Percentiles rank a stretch among this genome's conserved stretches.
Evolutionary conservation across 92 coral and sea anemone genomes (phyloP).

Genomic region (Phenganax stokvisi): DNA sequence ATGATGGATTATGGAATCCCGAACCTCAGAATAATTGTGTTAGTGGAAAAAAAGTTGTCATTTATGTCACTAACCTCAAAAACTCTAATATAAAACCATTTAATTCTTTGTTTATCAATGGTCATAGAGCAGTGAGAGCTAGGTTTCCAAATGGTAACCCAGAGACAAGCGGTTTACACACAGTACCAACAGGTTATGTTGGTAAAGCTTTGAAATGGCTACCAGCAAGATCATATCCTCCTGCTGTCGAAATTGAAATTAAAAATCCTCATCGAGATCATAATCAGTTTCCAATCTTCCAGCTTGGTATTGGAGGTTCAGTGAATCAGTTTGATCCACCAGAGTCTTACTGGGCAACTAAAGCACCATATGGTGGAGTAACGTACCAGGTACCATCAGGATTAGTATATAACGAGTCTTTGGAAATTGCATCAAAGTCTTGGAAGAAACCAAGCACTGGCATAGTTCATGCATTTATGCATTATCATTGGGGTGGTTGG

Average conservation of each 20-base stretch:
- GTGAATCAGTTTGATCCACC: conserved; percentile 37
- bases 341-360: conserved; percentile 35
- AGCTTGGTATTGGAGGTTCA: conserved; percentile 35
- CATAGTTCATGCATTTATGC: conserved; percentile 37
- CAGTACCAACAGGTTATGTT: conserved; percentile 37
- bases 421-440: conserved; percentile 12
- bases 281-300: conserved; percentile 33
- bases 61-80: conserved; percentile 24
- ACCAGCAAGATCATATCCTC: conserved; percentile 26
- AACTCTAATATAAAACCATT: conserved; percentile 17
- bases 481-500: conserved; percentile 44
- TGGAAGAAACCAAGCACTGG: conserved; percentile 38
- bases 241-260: conserved; percentile 30
- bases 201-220: conserved; percentile 24
- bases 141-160: conserved; percentile 41
- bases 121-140: conserved; percentile 42
- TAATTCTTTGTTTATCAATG: conserved; percentile 33
- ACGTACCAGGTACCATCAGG: conserved; percentile 37
- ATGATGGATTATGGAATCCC: conserved; percentile 36
- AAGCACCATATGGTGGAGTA: conserved; percentile 21
- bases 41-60: conserved; percentile 34
- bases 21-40: conserved; percentile 38
- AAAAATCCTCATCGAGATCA: conserved; percentile 16
- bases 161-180: conserved; percentile 31
- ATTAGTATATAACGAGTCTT: conserved; percentile 26